Evolutionary conservation across 92 coral and sea anemone species (phyloP).

Genomic region (Phenganax stokvisi): DNA sequence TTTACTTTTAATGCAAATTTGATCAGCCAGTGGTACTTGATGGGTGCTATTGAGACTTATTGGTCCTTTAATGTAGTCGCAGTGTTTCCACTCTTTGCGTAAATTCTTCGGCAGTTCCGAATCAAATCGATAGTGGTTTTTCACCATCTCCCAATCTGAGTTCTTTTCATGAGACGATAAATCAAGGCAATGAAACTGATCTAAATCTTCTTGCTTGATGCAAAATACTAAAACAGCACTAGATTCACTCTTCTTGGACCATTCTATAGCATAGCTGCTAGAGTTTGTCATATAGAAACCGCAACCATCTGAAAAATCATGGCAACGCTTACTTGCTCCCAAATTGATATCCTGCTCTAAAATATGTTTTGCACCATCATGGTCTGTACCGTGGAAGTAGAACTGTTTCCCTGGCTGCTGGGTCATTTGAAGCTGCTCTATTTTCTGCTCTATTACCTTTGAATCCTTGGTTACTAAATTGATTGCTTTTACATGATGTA

Average conservation of each 20-base stretch:
- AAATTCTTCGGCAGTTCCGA: neutral
- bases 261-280: conserved; percentile 14
- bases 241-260: conserved; percentile 25
- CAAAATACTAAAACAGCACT: conserved; percentile 17
- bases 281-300: conserved; percentile 37
- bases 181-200: neutral
- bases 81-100: neutral
- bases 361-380: conserved; percentile 18
- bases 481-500: neutral
- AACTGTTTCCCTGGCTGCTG: neutral
- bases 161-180: neutral
- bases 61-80: conserved; percentile 24
- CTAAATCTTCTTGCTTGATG: neutral
- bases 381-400: conserved; percentile 46
- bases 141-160: neutral
- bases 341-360: conserved; percentile 27
- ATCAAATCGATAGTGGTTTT: neutral
- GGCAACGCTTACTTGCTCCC: neutral
- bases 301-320: conserved; percentile 26
- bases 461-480: neutral
- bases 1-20: conserved; percentile 12
- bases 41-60: neutral
- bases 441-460: neutral
- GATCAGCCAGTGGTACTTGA: neutral
- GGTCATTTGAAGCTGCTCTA: neutral